Evolutionary conservation across 2,113 vertebrate genomes (phyloP), one percentile per base, ranked within the genome.

Genomic region (Furnarius figulus): DNA sequence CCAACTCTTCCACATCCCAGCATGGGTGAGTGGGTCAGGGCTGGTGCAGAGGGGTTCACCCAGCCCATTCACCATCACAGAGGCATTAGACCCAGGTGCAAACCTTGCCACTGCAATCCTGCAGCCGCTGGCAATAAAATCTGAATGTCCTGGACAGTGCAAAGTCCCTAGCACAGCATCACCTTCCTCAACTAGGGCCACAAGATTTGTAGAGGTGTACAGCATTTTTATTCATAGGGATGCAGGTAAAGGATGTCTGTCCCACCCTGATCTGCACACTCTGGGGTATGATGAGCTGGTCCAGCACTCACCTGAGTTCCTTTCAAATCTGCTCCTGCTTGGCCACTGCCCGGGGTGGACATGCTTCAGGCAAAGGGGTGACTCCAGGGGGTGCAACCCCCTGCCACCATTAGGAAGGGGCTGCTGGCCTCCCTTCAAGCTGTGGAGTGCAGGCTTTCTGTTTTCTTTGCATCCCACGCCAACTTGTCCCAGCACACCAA

Each of bases 171-270:
- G 63, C 28, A 46, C 19, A 17, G 35, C 40, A 52, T 25, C 10
- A 2, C 53, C 39, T 59, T 17, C 18, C 11, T 39, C 42, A 62
- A 13, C 49, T 24, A 14, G 27, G 30, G 9, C 40, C 19, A 9
- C 3, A 1, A 76, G 18, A 47, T 44, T 42, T 14, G 2, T 30
- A 37, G 71, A n/a, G 42, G 11, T 0, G 0, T 14, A 31, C 0
- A 0, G 39, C 14, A 5, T 9, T 20, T 37, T 65, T 59, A 25
- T 50, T 33, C 0, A 0, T 21, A 30, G 44, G 33, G 7, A 1
- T 30, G 24, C 23, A 61, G 58, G 44, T 11, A 20, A 76, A 47
- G 33, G 35, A 23, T 7, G 3, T 14, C 14, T 7, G 8, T 68
- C 47, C 58, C 53, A 37, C 9, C 14, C 21, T 6, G 46, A 35